phyloP scores from a whole-genome alignment of 2,113 vertebrate genomes.

The Pelmatolapia mariae region DNA sequence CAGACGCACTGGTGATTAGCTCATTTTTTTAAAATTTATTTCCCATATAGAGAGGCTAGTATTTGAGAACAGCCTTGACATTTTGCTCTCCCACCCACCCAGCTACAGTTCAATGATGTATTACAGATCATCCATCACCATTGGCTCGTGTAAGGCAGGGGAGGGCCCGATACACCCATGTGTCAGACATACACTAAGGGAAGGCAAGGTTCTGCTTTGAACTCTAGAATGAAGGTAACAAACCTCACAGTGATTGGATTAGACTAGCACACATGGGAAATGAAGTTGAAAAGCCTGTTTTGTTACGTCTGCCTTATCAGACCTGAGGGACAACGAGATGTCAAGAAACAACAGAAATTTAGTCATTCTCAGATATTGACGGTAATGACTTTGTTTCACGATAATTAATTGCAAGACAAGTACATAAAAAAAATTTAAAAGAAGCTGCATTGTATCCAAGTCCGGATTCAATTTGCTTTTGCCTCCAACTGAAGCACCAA shows the following conservation, averaged over 20 bases:
- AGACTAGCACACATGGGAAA: conserved; percentile 11
- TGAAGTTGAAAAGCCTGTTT: conserved; percentile 27
- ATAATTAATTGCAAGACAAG: conserved; percentile 13
- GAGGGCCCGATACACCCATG: background rate
- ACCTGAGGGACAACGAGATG: background rate
- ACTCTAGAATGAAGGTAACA: conserved; percentile 29
- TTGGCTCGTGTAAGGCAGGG: background rate
- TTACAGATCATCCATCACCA: conserved; percentile 29
- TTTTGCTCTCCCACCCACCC: background rate
- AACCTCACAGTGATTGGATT: conserved; percentile 27
- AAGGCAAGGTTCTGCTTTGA: conserved; percentile 8
- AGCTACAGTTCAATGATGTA: conserved; percentile 11
- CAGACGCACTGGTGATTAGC: background rate
- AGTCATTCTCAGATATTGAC: background rate
- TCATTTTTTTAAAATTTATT: accelerated
- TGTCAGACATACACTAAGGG: conserved; percentile 6
- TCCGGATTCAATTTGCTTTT: conserved; percentile 27
- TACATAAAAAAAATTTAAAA: background rate
- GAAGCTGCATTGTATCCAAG: background rate
- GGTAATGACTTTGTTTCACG: background rate
- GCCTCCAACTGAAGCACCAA: conserved; percentile 3
- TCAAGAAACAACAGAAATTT: background rate
- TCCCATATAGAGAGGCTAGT: background rate
- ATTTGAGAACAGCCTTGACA: background rate
- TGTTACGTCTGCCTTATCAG: background rate